Evolutionary conservation across 2,797 vertebrate genomes (phyloP), one percentile per base, ranked within the genome.

Genomic region (Taenioides sp.): DNA sequence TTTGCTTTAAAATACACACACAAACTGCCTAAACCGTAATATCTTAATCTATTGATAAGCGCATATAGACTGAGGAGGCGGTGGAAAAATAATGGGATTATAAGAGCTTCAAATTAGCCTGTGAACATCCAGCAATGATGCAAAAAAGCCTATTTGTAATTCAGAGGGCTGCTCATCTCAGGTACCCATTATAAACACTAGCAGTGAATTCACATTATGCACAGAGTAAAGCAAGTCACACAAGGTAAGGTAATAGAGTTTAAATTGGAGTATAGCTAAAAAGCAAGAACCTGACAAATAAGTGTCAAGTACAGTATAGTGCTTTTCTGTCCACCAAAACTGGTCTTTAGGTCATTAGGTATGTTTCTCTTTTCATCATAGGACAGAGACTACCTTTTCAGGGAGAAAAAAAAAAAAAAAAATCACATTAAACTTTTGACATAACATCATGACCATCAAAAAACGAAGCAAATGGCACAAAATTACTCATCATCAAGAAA

Each of bases 61-160:
- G 20, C 61, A n/a, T 63, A 37, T 14, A 37, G 34, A 34, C 28
- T 34, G 12, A 31, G 31, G 3, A 55, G 54, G 9, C 18, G 67
- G 58, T 25, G 12, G 12, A 49, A 60, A 70, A 65, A 65, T 71
- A 83, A 77, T 50, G 40, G 59, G 65, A 74, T 77, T 69, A 70
- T 63, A 66, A 83, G 82, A 63, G 62, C 59, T 72, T 73, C 58
- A 22, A 16, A 9, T 58, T 66, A 77, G 34, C 69, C 65, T 77
- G 4, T 58, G 73, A 70, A 54, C 50, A 84, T 58, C 71, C 58
- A 22, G 63, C 37, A 73, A 60, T n/a, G 12, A 70, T 66, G 65
- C 68, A 80, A 52, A 71, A 47, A 76, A 71, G 40, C 69, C 40
- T 72, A 65, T 73, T 84, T 77, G 62, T 40, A 80, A 84, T 83